phyloP scores from a whole-genome alignment of 1,140 invertebrate genomes.

The Archivesica marissinica region DNA sequence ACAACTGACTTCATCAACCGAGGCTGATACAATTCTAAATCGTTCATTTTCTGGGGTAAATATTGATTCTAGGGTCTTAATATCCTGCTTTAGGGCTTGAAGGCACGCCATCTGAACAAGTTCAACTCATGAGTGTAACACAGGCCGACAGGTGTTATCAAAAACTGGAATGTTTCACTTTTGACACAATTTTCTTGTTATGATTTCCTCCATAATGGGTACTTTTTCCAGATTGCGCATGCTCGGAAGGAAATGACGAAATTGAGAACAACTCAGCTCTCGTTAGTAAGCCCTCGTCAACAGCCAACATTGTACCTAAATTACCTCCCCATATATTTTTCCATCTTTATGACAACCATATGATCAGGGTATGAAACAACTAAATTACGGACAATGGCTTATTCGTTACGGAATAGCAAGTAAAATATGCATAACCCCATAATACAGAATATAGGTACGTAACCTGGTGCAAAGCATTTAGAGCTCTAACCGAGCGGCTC shows the following conservation, averaged over 20 bases:
- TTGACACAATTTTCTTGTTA: slow-evolving; percentile 57
- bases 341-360: no score
- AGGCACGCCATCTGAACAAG: slow-evolving; percentile 94
- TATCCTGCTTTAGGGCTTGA: slow-evolving; percentile 98
- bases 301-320: no score
- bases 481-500: no score
- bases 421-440: no score
- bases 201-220: slow-evolving; percentile 68
- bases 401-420: no score
- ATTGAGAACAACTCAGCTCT: no score
- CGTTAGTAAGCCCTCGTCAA: no score
- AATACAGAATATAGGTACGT: no score
- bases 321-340: no score
- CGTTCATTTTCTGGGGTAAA: slow-evolving; percentile 98
- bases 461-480: no score
- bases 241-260: slow-evolving; percentile 48
- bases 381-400: no score
- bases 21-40: slow-evolving; percentile 94
- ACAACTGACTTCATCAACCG: slow-evolving; percentile 99
- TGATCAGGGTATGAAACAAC: no score
- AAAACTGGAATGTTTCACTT: slow-evolving; percentile 26
- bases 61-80: slow-evolving; percentile 96
- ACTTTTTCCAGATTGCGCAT: slow-evolving; percentile 63
- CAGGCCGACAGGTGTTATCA: neutral
- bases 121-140: slow-evolving; percentile 52